These are phyloP conservation scores for Phoebastria nigripes DNA, from an alignment of 2,797 vertebrate species.

Conservation along the genomic window DNA sequence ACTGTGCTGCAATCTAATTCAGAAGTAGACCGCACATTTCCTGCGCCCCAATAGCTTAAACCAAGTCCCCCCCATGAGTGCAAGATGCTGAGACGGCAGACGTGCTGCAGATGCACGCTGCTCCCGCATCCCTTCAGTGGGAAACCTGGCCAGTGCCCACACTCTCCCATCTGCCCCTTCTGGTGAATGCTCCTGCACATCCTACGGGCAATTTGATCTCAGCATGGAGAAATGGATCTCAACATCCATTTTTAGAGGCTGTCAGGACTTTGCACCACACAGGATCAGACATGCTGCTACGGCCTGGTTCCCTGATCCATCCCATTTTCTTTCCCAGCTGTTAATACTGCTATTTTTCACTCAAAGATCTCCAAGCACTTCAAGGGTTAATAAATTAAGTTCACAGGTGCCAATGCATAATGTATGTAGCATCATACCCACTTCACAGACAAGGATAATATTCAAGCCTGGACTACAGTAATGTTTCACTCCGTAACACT, in stretches of 20 bases:
- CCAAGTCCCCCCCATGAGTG: accelerated
- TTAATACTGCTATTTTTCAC: accelerated
- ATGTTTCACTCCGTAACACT: accelerated
- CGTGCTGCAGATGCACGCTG: background rate
- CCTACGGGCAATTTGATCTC: accelerated
- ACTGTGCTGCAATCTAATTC: background rate
- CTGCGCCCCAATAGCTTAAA: background rate
- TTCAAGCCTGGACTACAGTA: background rate
- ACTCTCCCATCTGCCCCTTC: accelerated
- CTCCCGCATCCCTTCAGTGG: background rate
- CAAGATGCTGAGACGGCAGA: background rate
- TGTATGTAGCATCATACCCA: accelerated
- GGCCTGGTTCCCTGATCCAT: background rate
- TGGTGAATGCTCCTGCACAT: background rate
- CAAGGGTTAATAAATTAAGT: accelerated
- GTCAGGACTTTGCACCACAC: background rate
- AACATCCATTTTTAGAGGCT: background rate
- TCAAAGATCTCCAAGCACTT: background rate
- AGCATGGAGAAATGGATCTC: background rate
- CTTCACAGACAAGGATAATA: too few relatives aligned
- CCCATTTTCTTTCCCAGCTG: background rate
- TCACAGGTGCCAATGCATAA: accelerated
- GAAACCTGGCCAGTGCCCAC: background rate
- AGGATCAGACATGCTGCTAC: background rate
- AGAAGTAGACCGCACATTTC: accelerated